These are phyloP conservation scores for Zoanthus solanderi DNA, from an alignment of 92 coral and sea anemone genomes.

Conservation along the genomic window DNA sequence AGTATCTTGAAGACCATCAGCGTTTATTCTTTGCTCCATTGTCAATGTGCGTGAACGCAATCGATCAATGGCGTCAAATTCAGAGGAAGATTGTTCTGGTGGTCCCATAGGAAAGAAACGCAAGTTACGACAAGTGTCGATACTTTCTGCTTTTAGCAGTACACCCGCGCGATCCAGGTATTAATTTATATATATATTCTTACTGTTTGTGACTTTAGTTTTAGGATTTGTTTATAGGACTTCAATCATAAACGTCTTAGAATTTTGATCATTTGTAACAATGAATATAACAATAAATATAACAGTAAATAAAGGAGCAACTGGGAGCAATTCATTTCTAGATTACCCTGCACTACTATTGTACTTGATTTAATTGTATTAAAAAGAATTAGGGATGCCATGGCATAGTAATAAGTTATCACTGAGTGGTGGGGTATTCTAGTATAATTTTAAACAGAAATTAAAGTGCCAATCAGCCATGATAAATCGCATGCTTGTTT, in stretches of 20 bases:
- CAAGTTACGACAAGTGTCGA: slow-evolving; percentile 4
- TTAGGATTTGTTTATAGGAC: slow-evolving; percentile 16
- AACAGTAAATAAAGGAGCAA: not conserved
- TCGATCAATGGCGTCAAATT: slow-evolving; percentile 26
- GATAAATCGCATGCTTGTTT: not conserved
- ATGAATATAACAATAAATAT: slow-evolving; percentile 7
- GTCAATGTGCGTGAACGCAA: slow-evolving; percentile 6
- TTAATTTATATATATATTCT: slow-evolving; percentile 6
- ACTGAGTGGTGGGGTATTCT: not conserved
- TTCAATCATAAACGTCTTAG: slow-evolving; percentile 16
- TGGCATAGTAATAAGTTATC: not conserved
- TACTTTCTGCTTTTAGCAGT: slow-evolving; percentile 39
- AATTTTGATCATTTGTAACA: slow-evolving; percentile 18
- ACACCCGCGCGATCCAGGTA: slow-evolving; percentile 9
- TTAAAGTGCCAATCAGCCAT: not conserved
- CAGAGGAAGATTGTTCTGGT: not conserved
- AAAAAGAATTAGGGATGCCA: not conserved
- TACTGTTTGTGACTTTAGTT: slow-evolving; percentile 15
- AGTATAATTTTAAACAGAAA: not conserved
- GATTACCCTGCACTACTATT: not conserved
- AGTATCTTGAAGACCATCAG: slow-evolving; percentile 5
- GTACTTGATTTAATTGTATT: not conserved
- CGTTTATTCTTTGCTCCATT: slow-evolving; percentile 4
- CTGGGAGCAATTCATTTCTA: slow-evolving; percentile 3
- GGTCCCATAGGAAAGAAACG: slow-evolving; percentile 5